Evolutionary conservation across 2,888 invertebrate genomes (phyloP).

Genomic region (Dolichomitus sp.): DNA sequence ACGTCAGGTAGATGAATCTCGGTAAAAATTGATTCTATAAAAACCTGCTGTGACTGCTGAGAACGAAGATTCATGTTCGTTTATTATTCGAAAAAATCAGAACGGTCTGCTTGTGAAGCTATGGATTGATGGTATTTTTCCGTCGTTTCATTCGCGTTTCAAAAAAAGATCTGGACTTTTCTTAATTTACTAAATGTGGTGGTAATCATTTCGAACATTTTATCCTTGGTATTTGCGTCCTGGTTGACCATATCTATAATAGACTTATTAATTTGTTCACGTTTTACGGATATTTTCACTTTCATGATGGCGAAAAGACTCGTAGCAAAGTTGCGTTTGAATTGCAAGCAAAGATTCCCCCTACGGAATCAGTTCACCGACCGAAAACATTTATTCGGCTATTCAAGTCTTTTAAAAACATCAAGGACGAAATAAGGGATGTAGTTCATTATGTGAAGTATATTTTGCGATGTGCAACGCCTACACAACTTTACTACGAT

Average conservation of each 20-base stretch:
- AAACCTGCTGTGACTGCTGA: slow-evolving; percentile 32
- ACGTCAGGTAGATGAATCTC: slow-evolving; percentile 34
- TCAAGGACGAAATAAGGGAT: not conserved
- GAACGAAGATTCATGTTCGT: not conserved
- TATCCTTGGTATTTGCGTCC: too few relatives aligned
- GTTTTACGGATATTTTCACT: too few relatives aligned
- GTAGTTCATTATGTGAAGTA: slow-evolving; percentile 32
- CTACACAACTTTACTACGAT: too few relatives aligned
- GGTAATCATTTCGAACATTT: too few relatives aligned
- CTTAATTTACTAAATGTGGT: too few relatives aligned
- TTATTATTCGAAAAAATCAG: slow-evolving; percentile 12
- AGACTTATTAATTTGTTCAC: too few relatives aligned
- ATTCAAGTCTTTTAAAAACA: slow-evolving; percentile 45
- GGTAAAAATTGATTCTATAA: slow-evolving; percentile 32
- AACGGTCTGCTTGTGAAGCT: not conserved
- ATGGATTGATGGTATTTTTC: slow-evolving; percentile 17
- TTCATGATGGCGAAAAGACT: slow-evolving; percentile 1
- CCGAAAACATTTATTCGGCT: slow-evolving; percentile 55
- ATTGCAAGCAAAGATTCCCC: slow-evolving; percentile 28
- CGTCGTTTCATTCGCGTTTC: not conserved
- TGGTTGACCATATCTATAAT: too few relatives aligned
- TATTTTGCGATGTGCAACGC: too few relatives aligned
- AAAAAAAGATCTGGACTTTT: not conserved
- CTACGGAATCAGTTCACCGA: slow-evolving; percentile 55
- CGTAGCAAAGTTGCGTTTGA: slow-evolving; percentile 28